Percentiles rank a stretch among this genome's conserved stretches.
These are phyloP conservation scores for Cladorhizidae sp. DNA, from an alignment of 37 sponge, comb jelly and placozoan genomes.

Conservation along the genomic window DNA sequence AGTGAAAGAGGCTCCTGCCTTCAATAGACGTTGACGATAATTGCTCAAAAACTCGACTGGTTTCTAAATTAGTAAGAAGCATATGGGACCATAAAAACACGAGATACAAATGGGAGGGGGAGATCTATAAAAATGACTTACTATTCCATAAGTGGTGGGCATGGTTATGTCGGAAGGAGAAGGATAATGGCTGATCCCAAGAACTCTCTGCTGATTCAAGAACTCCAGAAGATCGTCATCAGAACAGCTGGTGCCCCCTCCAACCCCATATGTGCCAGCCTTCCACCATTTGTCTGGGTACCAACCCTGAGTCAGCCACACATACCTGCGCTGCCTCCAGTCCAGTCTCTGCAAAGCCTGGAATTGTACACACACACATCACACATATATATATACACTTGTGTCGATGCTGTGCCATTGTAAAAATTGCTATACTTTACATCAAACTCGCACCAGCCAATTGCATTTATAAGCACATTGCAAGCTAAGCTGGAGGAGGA, in stretches of 20 bases:
- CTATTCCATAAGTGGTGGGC: conserved; percentile 6
- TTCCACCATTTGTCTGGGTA: conserved; percentile 29
- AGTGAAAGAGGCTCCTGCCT: too few relatives aligned
- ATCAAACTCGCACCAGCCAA: too few relatives aligned
- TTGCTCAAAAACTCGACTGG: too few relatives aligned
- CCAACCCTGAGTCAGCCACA: conserved; percentile 38
- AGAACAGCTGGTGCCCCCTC: background rate
- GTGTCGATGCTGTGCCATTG: too few relatives aligned
- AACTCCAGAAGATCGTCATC: background rate
- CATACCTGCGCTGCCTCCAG: conserved; percentile 3
- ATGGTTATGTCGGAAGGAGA: background rate
- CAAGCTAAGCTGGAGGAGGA: too few relatives aligned
- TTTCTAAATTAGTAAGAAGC: too few relatives aligned
- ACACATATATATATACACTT: too few relatives aligned
- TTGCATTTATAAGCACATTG: too few relatives aligned
- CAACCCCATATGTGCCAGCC: background rate
- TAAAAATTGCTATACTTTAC: too few relatives aligned
- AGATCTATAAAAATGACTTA: conserved; percentile 3
- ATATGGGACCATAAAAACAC: too few relatives aligned
- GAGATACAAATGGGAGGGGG: too few relatives aligned
- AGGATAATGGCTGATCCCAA: conserved; percentile 11
- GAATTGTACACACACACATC: background rate
- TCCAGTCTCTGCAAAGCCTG: background rate
- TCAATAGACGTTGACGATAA: too few relatives aligned
- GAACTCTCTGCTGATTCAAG: background rate